These are phyloP conservation scores for Pseudochirops corinnae DNA, from an alignment of 2,797 vertebrate species.

Conservation along the genomic window DNA sequence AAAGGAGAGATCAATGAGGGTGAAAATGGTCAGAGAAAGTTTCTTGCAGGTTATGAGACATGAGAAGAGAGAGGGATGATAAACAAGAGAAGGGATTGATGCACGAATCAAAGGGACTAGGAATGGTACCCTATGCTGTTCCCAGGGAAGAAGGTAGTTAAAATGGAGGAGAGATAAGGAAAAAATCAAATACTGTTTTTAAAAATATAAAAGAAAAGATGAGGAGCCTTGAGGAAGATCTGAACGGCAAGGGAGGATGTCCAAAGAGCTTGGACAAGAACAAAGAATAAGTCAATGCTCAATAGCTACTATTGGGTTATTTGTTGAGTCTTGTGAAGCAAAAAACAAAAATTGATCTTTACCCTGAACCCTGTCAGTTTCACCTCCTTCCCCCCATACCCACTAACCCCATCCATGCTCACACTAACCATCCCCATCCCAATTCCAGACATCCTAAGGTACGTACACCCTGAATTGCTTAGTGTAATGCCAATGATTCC, in stretches of 20 bases:
- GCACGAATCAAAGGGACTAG: neutral
- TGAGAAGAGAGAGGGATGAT: neutral
- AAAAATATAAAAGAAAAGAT: neutral
- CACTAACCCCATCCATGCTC: neutral
- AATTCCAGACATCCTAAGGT: neutral
- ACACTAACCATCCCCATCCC: neutral
- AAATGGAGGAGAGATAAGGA: neutral
- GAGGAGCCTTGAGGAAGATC: neutral
- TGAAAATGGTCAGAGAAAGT: neutral
- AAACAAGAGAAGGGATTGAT: neutral
- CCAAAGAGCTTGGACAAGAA: neutral
- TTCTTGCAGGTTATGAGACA: neutral
- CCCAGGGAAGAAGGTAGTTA: neutral
- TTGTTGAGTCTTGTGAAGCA: neutral
- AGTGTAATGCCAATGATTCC: neutral
- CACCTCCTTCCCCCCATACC: neutral
- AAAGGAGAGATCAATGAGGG: neutral
- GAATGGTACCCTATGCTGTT: neutral
- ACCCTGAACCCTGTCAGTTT: neutral
- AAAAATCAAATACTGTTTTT: neutral
- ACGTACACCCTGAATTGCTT: neutral
- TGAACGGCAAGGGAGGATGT: neutral
- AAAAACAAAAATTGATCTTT: neutral
- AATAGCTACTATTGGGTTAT: neutral
- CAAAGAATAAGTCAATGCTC: neutral